Evolutionary conservation across 1,140 invertebrate genomes (phyloP).

Genomic region (Caenorhabditis inopinata): DNA sequence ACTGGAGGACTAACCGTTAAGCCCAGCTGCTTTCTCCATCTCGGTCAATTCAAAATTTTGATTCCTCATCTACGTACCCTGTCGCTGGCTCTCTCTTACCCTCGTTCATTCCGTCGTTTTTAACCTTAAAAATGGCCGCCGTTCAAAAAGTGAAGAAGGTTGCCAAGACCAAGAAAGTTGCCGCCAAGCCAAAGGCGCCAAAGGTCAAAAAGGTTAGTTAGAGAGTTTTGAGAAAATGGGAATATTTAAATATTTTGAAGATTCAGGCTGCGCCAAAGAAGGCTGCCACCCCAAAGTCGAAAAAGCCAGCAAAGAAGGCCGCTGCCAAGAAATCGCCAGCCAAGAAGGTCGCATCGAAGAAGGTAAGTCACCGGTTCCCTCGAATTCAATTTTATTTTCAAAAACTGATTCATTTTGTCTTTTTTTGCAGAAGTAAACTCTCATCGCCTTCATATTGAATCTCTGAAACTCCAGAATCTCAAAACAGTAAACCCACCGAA

Average conservation of each 20-base stretch:
- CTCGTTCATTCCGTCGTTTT: background rate
- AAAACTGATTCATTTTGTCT: background rate
- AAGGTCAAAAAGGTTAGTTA: constrained; percentile 30
- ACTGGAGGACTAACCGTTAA: constrained; percentile 9
- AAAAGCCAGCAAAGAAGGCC: constrained; percentile 19
- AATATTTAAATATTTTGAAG: background rate
- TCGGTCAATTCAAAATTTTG: constrained; percentile 12
- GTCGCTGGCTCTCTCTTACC: too few relatives aligned
- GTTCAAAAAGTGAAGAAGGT: constrained; percentile 1
- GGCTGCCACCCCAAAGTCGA: constrained; percentile 6
- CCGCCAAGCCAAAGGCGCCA: constrained; percentile 34
- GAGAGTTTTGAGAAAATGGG: background rate
- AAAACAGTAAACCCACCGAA: background rate
- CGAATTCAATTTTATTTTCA: background rate
- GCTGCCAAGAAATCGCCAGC: constrained; percentile 9
- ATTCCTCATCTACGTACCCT: background rate
- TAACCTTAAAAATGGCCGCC: background rate
- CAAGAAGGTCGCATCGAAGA: constrained; percentile 32
- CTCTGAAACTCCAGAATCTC: constrained; percentile 24
- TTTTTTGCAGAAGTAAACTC: constrained; percentile 13
- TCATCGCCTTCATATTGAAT: background rate
- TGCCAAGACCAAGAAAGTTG: constrained; percentile 34
- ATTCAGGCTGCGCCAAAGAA: background rate
- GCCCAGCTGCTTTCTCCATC: background rate
- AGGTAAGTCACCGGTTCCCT: background rate